Evolutionary conservation across 2,113 vertebrate genomes (phyloP).

Genomic region (Serinus canaria): DNA sequence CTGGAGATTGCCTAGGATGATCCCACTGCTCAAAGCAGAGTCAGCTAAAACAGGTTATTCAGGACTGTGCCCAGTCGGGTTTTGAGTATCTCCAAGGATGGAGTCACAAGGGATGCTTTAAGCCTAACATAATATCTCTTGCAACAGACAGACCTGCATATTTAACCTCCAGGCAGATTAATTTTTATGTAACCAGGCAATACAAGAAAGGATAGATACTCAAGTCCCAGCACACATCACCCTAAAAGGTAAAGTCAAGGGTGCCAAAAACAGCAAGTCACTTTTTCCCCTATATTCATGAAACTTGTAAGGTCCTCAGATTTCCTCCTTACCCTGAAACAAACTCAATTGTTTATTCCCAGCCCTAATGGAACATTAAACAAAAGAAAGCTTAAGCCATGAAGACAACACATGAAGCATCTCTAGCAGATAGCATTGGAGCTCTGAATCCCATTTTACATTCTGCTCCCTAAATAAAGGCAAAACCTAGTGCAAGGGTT

Average conservation of each 20-base stretch:
- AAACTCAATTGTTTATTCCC: neutral
- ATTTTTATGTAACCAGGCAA: slow-evolving; percentile 8
- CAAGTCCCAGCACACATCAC: neutral
- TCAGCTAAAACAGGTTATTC: slow-evolving; percentile 8
- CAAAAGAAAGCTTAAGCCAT: neutral
- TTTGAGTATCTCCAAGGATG: neutral
- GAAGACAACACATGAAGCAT: neutral
- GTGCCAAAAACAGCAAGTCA: slow-evolving; percentile 26
- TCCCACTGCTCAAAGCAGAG: neutral
- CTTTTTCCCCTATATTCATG: neutral
- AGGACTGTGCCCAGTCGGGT: neutral
- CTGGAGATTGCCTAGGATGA: neutral
- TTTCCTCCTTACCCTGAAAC: neutral
- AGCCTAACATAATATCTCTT: neutral
- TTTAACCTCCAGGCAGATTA: slow-evolving; percentile 19
- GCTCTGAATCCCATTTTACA: neutral
- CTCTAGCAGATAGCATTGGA: neutral
- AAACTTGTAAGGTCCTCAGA: neutral
- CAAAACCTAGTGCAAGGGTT: neutral
- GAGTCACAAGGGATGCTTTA: neutral
- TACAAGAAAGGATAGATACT: neutral
- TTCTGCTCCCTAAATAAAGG: neutral
- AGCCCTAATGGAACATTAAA: neutral
- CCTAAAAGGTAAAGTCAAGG: slow-evolving; percentile 22
- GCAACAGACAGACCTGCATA: slow-evolving; percentile 1